Percentiles rank a stretch among this genome's conserved stretches.
phyloP scores from a whole-genome alignment of 2,888 invertebrate species.

The Sericinus montela region DNA sequence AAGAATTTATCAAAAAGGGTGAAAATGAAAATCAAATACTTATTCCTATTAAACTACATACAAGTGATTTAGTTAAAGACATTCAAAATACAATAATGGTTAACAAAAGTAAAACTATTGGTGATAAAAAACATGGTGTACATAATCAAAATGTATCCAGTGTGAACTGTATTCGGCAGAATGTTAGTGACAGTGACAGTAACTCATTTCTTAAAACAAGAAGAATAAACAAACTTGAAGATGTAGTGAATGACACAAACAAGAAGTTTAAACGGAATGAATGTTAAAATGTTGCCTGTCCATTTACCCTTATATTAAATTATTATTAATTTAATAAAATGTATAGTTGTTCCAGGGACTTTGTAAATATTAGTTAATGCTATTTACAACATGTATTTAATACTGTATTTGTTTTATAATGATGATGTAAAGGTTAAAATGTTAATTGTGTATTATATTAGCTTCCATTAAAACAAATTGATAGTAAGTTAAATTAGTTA shows the following conservation, averaged over 20 bases:
- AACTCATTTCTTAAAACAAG: constrained; percentile 64
- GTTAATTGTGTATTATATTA: constrained; percentile 67
- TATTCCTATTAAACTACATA: constrained; percentile 65
- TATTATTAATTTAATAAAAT: constrained; percentile 66
- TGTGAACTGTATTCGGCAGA: constrained; percentile 68
- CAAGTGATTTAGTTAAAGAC: constrained; percentile 72
- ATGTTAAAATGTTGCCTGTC: constrained; percentile 59
- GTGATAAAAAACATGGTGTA: constrained; percentile 75
- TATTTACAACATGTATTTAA: constrained; percentile 71
- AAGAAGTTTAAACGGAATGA: constrained; percentile 74
- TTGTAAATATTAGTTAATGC: constrained; percentile 73
- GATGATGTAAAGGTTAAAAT: constrained; percentile 64
- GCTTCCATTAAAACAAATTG: constrained; percentile 58
- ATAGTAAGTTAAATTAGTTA: constrained; percentile 31
- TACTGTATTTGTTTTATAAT: constrained; percentile 72
- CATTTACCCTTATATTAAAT: constrained; percentile 65
- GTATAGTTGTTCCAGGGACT: constrained; percentile 64
- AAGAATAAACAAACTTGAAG: constrained; percentile 65
- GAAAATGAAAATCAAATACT: constrained; percentile 70
- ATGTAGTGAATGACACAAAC: constrained; percentile 60
- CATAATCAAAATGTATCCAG: constrained; percentile 72
- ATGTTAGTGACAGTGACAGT: constrained; percentile 63
- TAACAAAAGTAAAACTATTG: constrained; percentile 69
- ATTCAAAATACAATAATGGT: constrained; percentile 73
- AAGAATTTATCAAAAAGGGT: constrained; percentile 62